A percentile compares a stretch with the other conserved stretches of the same genome.
These are phyloP conservation scores for Ferdinandea cuprea DNA, from an alignment of 2,888 invertebrate genomes.

Conservation along the genomic window DNA sequence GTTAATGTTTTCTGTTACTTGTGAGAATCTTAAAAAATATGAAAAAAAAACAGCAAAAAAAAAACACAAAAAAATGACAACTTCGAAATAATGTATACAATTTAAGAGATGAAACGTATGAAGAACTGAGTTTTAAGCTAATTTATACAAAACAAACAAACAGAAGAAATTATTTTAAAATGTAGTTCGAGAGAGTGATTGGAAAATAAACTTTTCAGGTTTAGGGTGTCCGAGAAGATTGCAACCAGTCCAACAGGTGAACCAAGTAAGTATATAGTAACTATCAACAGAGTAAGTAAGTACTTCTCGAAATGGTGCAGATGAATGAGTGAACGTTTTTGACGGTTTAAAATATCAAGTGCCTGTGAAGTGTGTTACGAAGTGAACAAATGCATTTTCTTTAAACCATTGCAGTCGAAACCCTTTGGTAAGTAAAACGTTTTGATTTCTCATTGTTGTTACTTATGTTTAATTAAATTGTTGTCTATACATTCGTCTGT, in stretches of 20 bases:
- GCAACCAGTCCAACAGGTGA: not conserved
- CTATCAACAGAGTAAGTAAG: too few species aligned
- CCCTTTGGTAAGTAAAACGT: too few species aligned
- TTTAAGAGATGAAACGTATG: conserved; percentile 33
- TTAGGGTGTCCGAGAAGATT: not conserved
- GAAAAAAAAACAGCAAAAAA: conserved; percentile 29
- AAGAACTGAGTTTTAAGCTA: conserved; percentile 59
- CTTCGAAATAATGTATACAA: conserved; percentile 51
- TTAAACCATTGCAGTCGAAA: too few species aligned
- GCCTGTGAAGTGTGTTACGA: too few species aligned
- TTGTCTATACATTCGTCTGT: too few species aligned
- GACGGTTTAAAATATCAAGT: too few species aligned
- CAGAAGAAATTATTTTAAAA: conserved; percentile 26
- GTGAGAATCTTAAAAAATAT: conserved; percentile 62
- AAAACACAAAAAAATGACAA: conserved; percentile 22
- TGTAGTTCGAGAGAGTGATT: conserved; percentile 51
- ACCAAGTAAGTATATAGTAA: not conserved
- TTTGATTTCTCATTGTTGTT: too few species aligned
- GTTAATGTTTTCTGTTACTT: conserved; percentile 58
- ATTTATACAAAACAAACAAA: conserved; percentile 42
- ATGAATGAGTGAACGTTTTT: too few species aligned
- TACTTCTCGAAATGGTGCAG: too few species aligned
- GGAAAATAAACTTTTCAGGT: conserved; percentile 65
- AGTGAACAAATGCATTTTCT: too few species aligned
- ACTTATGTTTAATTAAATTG: too few species aligned